Base-by-base conservation (phyloP, 2,113 vertebrate genomes). In the Campylorhamphus procurvoides region DNA sequence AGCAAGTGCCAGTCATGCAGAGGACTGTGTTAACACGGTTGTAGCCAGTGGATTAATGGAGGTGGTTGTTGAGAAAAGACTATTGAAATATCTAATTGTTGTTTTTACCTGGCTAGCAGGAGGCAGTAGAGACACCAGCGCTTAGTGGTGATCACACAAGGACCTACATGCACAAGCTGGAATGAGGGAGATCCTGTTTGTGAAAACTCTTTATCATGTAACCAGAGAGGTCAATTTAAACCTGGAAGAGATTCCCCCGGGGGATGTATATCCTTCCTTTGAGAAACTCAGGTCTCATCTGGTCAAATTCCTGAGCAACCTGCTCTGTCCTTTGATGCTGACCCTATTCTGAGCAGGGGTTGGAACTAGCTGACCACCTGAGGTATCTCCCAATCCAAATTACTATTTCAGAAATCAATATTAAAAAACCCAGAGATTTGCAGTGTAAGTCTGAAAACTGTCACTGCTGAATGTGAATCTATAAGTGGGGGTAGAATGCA, bases 1-100 rank as follows among this genome's bases (percentile, higher is more conserved):
- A 40, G 52, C 4, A 3, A 67, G 18, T 1, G 2, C 25, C 72
- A 33, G 0, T 28, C 27, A 4, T 10, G 17, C 33, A 37, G 37
- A 15, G 39, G 47, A 13, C 49, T 63, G 28, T n/a, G 20, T 31
- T 56, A 40, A 24, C 23, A 80, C 10, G 8, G 18, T 3, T 62
- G 24, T 35, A 5, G 1, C 33, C 62, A 74, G 33, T 47, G 18
- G 27, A 12, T 27, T 39, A 33, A 39, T 16, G 35, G 31, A 55
- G 18, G 18, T 55, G 27, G 7, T 27, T n/a, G 33, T 42, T 42
- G 40, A 42, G 22, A 35, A 23, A 47, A 84, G 9, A 24, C 16
- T 20, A 14, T 31, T 10, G 29, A 29, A 23, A 18, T 7, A 16
- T 49, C 23, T 62, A 18, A 53, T 62, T 73, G 15, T 28, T 67